Conservation (phyloP, 2,797 vertebrate genomes). For the Sardinella longiceps region DNA sequence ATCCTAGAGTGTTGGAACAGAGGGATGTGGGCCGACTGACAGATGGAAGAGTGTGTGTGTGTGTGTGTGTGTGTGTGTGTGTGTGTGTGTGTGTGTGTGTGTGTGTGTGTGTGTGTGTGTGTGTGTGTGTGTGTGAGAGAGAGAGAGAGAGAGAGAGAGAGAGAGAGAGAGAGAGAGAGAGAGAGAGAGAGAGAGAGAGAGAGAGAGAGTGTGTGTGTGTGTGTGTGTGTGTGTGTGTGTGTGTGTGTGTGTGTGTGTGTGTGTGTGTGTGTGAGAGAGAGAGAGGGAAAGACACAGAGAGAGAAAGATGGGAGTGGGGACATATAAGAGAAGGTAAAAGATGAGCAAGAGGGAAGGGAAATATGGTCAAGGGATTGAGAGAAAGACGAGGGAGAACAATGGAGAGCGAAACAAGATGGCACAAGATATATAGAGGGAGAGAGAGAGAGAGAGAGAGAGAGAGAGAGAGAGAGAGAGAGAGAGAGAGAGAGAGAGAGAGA, state of each 20-base stretch:
- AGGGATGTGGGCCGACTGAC: slow-evolving; percentile 3
- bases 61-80: too few relatives aligned
- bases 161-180: background rate
- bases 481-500: background rate
- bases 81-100: too few relatives aligned
- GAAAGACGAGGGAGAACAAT: background rate
- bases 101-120: too few relatives aligned
- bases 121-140: background rate
- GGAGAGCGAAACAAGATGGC: background rate
- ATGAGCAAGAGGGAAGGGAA: background rate
- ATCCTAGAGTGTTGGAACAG: slow-evolving; percentile 15
- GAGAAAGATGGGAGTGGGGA: too few relatives aligned
- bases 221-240: too few relatives aligned
- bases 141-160: background rate
- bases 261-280: too few relatives aligned
- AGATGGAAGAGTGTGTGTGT: background rate
- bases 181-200: background rate
- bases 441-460: background rate
- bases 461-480: background rate
- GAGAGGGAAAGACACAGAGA: background rate
- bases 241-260: too few relatives aligned
- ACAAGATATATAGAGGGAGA: background rate
- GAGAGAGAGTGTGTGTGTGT: too few relatives aligned
- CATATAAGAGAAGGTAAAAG: background rate
- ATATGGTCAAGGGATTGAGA: too few relatives aligned